These are phyloP conservation scores for Marasmarcha lunaedactyla DNA, from an alignment of 2,888 invertebrate genomes.

Conservation along the genomic window DNA sequence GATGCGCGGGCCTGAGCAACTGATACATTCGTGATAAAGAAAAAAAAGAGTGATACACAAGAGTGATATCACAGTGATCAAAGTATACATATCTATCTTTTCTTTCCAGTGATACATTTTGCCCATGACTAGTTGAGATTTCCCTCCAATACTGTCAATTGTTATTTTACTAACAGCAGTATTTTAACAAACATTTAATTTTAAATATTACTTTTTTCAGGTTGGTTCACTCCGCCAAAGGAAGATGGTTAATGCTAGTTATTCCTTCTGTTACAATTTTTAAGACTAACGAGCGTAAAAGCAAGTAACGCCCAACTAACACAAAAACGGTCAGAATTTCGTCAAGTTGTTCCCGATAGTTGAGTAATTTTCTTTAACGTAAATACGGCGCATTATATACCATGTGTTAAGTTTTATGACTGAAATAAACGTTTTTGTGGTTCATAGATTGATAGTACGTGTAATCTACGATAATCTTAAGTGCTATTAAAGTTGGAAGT, in stretches of 20 bases:
- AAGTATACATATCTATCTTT: too few species aligned
- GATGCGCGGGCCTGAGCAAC: too few species aligned
- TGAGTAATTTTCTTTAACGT: not conserved
- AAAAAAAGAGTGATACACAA: too few species aligned
- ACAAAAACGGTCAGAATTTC: slow-evolving; percentile 31
- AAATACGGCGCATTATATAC: slow-evolving; percentile 1
- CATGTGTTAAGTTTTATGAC: slow-evolving; percentile 34
- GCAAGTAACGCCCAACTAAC: slow-evolving; percentile 43
- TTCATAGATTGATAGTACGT: slow-evolving; percentile 30
- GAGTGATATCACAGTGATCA: too few species aligned
- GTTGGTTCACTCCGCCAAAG: slow-evolving; percentile 92
- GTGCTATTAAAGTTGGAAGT: slow-evolving; percentile 52
- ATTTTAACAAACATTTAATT: not conserved
- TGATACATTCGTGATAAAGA: too few species aligned
- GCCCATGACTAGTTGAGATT: too few species aligned
- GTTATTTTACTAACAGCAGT: too few species aligned
- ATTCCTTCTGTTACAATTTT: slow-evolving; percentile 24
- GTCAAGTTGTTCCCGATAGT: slow-evolving; percentile 17
- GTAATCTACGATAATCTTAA: slow-evolving; percentile 43
- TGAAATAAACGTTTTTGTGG: slow-evolving; percentile 24
- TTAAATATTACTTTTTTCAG: slow-evolving; percentile 58
- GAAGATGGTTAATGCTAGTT: slow-evolving; percentile 83
- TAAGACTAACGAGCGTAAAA: slow-evolving; percentile 51
- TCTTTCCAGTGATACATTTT: too few species aligned
- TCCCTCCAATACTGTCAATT: too few species aligned